A percentile compares a stretch with the other conserved stretches of the same genome.
Evolutionary conservation across 2,113 vertebrate species (phyloP).

Genomic region (Phaetusa simplex): DNA sequence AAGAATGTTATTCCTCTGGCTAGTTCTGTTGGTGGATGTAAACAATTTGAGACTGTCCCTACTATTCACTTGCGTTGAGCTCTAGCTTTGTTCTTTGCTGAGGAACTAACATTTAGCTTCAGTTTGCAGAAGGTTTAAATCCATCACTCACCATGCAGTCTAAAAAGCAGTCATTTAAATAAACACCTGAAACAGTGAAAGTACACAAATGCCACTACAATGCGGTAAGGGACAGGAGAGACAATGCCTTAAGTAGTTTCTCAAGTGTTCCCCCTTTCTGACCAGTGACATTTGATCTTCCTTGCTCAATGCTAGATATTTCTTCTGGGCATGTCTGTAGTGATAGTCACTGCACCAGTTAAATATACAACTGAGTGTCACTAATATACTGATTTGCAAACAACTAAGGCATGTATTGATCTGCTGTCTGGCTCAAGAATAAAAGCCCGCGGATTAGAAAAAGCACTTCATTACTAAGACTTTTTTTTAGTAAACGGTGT

Average conservation of each 20-base stretch:
- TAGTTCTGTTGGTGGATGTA: background rate
- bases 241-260: background rate
- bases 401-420: background rate
- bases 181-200: background rate
- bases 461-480: background rate
- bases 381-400: background rate
- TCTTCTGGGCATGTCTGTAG: background rate
- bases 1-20: background rate
- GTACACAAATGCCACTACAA: background rate
- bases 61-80: too few relatives aligned
- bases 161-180: background rate
- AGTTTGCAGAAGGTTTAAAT: background rate
- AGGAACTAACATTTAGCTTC: background rate
- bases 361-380: background rate
- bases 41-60: background rate
- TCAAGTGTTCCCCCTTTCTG: background rate
- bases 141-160: accelerated
- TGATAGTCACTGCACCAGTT: background rate
- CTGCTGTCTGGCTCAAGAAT: background rate
- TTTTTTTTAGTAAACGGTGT: background rate
- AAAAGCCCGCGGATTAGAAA: background rate
- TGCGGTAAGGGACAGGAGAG: background rate
- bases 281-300: background rate
- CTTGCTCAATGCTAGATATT: background rate
- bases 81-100: background rate